Evolutionary conservation across 1,140 invertebrate species (phyloP), one percentile per base, ranked within the genome.

Genomic region (Diuraphis noxia): DNA sequence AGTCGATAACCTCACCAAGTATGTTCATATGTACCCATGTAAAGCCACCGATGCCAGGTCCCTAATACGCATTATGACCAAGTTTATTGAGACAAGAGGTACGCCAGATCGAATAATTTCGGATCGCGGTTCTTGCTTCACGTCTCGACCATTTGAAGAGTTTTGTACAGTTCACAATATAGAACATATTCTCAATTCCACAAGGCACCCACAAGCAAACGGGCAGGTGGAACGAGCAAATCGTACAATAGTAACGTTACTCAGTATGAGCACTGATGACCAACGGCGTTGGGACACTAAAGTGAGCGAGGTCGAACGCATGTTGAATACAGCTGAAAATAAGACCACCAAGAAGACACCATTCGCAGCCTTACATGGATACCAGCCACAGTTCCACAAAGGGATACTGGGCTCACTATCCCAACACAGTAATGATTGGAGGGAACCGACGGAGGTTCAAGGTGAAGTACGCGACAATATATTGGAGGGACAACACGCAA

Each of bases 331-430:
- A 0, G 36, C 90, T 36, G 9, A 3, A 36, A 82, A 81, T 79
- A 34, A 91, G 84, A 10, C 72, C n/a, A 43, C 79, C 79, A 34
- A 23, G 7, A 23, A 52, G 52, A 85, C 77, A 4, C 72, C 91
- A 36, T 91, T 43, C n/a, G 81, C 85, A 52, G n/a, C 52, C 8
- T 40, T 91, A n/a, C 52, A 84, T 30, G 91, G 91, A 40, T 91
- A 91, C 46, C 41, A n/a, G 7, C 91, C 91, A 49, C 25, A 21
- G 0, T 91, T 46, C n/a, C n/a, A 43, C 8, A 7, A 43, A 43
- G 41, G 41, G 41, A 43, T 43, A 43, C 41, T 43, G 13, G 41
- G 41, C 41, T 43, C 41, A 43, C 13, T 43, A 43, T 43, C 41
- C 41, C 41, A 43, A 13, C 8, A 43, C 41, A 43, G 13, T 7